Percentiles rank a stretch among this genome's conserved stretches.
Evolutionary conservation across 2,113 vertebrate genomes (phyloP).

Genomic region (Elephantulus edwardii): DNA sequence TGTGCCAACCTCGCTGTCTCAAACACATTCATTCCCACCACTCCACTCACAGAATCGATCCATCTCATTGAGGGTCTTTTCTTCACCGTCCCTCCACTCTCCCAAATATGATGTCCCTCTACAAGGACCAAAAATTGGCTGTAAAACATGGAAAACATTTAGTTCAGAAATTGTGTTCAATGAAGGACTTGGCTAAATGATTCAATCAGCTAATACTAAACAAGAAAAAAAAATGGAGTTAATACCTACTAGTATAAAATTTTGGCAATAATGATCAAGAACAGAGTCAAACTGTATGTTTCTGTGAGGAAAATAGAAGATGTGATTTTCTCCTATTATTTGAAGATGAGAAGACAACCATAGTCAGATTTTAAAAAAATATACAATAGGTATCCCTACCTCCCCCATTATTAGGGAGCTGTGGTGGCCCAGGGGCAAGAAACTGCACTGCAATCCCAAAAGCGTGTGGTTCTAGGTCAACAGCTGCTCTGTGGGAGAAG

Average conservation of each 20-base stretch:
- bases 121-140: no score
- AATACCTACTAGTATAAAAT: not conserved
- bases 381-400: not conserved
- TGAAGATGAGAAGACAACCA: not conserved
- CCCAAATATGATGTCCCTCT: no score
- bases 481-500: no score
- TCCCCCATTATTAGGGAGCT: not conserved
- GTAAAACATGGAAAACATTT: no score
- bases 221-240: not conserved
- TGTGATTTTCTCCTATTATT: not conserved
- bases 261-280: slow-evolving; percentile 15
- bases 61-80: no score
- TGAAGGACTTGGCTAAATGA: not conserved
- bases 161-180: slow-evolving; percentile 7
- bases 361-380: not conserved
- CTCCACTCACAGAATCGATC: no score
- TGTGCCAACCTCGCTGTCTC: no score
- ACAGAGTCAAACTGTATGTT: not conserved
- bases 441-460: not conserved
- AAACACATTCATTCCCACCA: no score
- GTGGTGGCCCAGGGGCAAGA: not conserved
- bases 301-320: not conserved
- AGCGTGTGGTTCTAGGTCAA: not conserved
- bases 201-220: not conserved
- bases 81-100: no score